These are phyloP conservation scores for Heliconius hermathena DNA, from an alignment of 1,140 invertebrate genomes.

Conservation along the genomic window DNA sequence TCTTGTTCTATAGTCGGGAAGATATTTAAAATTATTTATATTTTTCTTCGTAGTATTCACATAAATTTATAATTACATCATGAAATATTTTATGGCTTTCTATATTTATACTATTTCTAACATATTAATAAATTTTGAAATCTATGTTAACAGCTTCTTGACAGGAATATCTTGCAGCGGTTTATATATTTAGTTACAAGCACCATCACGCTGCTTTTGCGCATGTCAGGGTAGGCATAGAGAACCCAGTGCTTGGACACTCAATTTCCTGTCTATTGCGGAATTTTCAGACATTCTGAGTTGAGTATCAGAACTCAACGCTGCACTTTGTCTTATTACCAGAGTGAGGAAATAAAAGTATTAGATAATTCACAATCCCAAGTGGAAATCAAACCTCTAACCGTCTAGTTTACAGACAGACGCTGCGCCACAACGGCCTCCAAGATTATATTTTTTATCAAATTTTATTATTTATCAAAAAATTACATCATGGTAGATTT, in stretches of 20 bases:
- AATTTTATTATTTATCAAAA: too few relatives aligned
- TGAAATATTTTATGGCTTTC: constrained; percentile 1
- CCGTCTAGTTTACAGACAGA: neutral
- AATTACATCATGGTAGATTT: too few relatives aligned
- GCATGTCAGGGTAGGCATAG: neutral
- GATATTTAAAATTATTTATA: neutral
- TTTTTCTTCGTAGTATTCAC: neutral
- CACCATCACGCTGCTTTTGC: neutral
- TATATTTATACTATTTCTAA: constrained; percentile 3
- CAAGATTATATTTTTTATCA: too few relatives aligned
- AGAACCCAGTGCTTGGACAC: neutral
- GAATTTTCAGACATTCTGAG: neutral
- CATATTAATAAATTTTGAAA: constrained; percentile 21
- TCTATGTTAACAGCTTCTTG: neutral
- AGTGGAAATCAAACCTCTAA: neutral
- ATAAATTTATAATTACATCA: constrained; percentile 7
- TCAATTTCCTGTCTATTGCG: neutral
- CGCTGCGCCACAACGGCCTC: neutral
- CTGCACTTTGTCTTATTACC: neutral
- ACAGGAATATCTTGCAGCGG: neutral
- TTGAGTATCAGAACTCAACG: neutral
- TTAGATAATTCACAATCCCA: neutral
- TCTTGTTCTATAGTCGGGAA: neutral
- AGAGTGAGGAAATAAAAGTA: neutral
- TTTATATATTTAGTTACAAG: neutral